These are phyloP conservation scores for Himantopus leucocephalus DNA, from an alignment of 2,113 vertebrate species.

Conservation along the genomic window DNA sequence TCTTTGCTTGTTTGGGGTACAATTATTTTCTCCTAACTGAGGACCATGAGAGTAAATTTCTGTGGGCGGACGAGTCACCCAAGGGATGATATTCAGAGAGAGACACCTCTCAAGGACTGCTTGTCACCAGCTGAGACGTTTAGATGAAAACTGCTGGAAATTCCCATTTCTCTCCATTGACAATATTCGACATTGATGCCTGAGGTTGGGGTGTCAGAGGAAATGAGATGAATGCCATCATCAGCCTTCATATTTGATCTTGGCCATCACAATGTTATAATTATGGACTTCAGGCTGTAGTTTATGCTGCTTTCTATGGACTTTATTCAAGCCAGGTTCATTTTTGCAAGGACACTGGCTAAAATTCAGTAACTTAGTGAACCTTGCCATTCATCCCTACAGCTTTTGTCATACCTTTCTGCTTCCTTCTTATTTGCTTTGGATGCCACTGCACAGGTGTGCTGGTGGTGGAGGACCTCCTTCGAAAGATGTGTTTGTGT, in stretches of 20 bases:
- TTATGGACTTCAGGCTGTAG: neutral
- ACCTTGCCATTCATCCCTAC: neutral
- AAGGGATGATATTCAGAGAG: neutral
- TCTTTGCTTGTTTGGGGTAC: neutral
- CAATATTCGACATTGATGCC: neutral
- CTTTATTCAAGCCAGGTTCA: neutral
- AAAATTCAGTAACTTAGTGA: neutral
- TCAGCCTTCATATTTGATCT: neutral
- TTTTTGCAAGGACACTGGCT: neutral
- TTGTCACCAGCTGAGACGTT: neutral
- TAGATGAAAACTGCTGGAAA: neutral
- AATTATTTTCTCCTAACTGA: neutral
- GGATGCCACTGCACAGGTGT: neutral
- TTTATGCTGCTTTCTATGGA: neutral
- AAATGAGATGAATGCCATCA: neutral
- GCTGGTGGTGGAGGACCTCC: neutral
- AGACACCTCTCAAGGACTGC: neutral
- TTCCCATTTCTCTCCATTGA: neutral
- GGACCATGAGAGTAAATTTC: neutral
- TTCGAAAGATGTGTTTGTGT: rapidly evolving
- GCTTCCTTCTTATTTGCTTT: neutral
- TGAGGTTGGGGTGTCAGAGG: neutral
- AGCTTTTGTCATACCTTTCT: neutral
- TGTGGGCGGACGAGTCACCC: neutral
- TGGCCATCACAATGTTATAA: neutral